These are phyloP conservation scores for Andrena bucephala DNA, from an alignment of 2,888 invertebrate genomes.

Conservation along the genomic window DNA sequence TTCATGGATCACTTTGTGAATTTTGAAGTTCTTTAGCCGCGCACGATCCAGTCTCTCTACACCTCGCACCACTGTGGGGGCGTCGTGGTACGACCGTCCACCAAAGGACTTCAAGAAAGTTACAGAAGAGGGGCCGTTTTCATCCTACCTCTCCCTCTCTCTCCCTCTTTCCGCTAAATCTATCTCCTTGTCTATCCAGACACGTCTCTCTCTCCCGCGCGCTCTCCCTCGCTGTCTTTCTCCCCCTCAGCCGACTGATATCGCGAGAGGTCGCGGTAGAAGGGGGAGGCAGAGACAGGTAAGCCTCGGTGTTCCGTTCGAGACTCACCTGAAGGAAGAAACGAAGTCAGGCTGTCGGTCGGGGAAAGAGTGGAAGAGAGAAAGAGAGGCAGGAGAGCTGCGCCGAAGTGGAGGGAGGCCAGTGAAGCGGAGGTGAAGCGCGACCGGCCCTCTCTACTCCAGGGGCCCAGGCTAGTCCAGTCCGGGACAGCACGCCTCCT, in stretches of 20 bases:
- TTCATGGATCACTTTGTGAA: not conserved
- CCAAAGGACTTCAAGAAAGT: conserved; percentile 67
- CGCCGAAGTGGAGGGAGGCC: conserved; percentile 75
- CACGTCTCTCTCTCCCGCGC: conserved; percentile 7
- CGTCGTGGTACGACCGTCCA: conserved; percentile 56
- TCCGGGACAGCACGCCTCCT: conserved; percentile 85
- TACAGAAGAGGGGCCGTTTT: conserved; percentile 68
- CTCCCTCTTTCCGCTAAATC: conserved; percentile 1
- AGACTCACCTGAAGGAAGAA: conserved; percentile 60
- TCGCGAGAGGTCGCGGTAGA: conserved; percentile 67
- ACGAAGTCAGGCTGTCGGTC: conserved; percentile 50
- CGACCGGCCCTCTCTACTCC: conserved; percentile 84
- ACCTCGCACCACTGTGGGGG: conserved; percentile 55
- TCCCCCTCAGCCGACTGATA: conserved; percentile 64
- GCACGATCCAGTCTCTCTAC: conserved; percentile 26
- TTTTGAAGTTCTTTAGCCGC: not conserved
- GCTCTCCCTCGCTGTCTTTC: conserved; percentile 39
- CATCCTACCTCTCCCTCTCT: conserved; percentile 52
- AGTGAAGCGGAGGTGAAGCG: conserved; percentile 82
- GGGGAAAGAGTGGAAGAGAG: conserved; percentile 53
- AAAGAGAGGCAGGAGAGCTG: conserved; percentile 61
- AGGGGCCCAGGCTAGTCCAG: conserved; percentile 84
- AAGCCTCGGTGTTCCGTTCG: conserved; percentile 57
- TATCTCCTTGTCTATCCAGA: conserved; percentile 21
- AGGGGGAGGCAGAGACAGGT: conserved; percentile 68